Conservation (phyloP, 2,888 invertebrate species). For the Salticus scenicus region DNA sequence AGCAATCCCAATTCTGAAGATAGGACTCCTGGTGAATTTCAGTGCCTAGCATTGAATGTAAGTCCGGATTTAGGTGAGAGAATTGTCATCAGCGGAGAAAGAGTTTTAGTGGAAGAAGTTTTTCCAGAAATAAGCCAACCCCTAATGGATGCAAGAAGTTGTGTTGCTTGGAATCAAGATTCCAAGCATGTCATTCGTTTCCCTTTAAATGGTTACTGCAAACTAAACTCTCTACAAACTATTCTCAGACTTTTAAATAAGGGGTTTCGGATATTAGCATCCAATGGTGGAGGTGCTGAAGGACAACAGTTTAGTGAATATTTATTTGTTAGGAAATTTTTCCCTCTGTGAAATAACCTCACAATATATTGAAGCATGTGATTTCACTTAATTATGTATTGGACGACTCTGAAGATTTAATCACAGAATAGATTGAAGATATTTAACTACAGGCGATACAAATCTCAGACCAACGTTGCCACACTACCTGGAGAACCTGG, state of each 20-base stretch:
- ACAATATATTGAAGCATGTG: constrained; percentile 12
- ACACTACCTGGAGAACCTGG: too few species aligned
- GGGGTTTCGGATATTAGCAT: constrained; percentile 86
- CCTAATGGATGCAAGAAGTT: constrained; percentile 85
- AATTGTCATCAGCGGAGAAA: constrained; percentile 87
- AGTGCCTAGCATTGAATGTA: constrained; percentile 87
- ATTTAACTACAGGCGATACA: too few species aligned
- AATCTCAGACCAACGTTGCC: background rate
- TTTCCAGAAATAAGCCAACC: constrained; percentile 81
- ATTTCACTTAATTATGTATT: constrained; percentile 37
- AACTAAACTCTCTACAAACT: constrained; percentile 91
- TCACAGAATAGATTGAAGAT: background rate
- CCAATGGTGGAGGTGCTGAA: constrained; percentile 90
- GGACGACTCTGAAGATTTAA: background rate
- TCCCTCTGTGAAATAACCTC: constrained; percentile 62
- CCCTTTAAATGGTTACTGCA: constrained; percentile 91
- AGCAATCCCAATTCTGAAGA: constrained; percentile 43
- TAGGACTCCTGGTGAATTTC: constrained; percentile 78
- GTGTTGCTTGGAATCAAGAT: constrained; percentile 88
- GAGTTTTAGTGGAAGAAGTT: constrained; percentile 84
- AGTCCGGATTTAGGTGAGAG: constrained; percentile 88
- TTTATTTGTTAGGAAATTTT: constrained; percentile 81
- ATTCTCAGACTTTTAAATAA: constrained; percentile 87
- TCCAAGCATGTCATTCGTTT: constrained; percentile 88
- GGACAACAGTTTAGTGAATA: constrained; percentile 93